Base-by-base conservation (phyloP, 2,888 invertebrate species). In the Nephrocerus scutellatus region DNA sequence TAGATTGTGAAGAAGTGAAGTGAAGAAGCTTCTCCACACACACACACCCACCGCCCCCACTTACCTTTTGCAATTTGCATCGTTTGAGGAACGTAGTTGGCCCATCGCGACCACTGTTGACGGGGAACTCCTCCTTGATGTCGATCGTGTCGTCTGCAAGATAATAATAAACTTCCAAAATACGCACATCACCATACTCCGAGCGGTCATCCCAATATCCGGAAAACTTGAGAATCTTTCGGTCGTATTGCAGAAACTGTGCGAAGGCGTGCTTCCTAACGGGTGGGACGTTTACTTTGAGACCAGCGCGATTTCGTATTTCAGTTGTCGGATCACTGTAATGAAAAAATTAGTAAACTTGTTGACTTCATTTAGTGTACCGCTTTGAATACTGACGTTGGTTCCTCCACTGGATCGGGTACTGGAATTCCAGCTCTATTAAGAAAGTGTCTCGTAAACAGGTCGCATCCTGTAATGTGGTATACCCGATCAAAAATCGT, bases 191-290 rank as follows among this genome's bases (percentile, higher is more conserved):
- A 1, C 92, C 92, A 57, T 80, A 81, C 57, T 82, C 77, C 2
- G 77, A 78, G 2, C 82, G 76, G 59, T 93, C 91, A 58, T 93
- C 89, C 92, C 92, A 93, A 60, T 84, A 89, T 12, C 84, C 91
- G 55, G 77, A 79, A 64, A 93, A 93, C 51, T 85, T 78, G 59
- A 74, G 54, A 65, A 69, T 75, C 60, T 82, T 78, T 54, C 82
- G 74, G 64, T 92, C 92, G 57, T 82, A 84, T 53, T 82, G 81
- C 42, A 92, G 67, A 68, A 92, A 92, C 58, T 90, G 83, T 26
- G 77, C 82, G 41, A 88, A 77, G 0, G 80, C 76, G 55, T 80
- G 75, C 9, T 74, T 71, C 44, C 73, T 76, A 21, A 73, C 73
- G 29, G 56, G 30, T 4, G 54, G 55, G 15, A 49, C 47, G 3